Evolutionary conservation across 2,113 vertebrate species (phyloP).

Genomic region (Sprattus sprattus): DNA sequence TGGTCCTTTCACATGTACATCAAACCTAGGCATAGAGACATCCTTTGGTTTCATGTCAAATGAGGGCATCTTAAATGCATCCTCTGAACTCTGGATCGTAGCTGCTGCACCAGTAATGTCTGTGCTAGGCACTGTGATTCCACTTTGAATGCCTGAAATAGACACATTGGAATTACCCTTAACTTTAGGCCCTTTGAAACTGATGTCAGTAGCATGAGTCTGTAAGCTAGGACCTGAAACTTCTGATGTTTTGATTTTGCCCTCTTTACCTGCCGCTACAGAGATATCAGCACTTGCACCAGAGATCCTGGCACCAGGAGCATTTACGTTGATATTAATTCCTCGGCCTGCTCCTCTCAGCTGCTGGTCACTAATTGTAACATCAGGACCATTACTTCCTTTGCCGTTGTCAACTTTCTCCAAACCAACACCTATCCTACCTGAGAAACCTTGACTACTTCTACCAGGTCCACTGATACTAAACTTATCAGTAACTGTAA

Average conservation of each 20-base stretch:
- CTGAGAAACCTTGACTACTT: slow-evolving; percentile 43
- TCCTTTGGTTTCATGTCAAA: no score
- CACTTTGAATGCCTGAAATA: not conserved
- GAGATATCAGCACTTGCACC: slow-evolving; percentile 13
- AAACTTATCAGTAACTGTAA: slow-evolving; percentile 27
- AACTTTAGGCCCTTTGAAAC: not conserved
- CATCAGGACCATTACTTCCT: slow-evolving; percentile 43
- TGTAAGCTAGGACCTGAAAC: not conserved
- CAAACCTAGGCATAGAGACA: no score
- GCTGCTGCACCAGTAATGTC: slow-evolving; percentile 4
- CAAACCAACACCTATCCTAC: slow-evolving; percentile 43
- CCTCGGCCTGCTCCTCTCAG: slow-evolving; percentile 39
- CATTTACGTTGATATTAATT: slow-evolving; percentile 24
- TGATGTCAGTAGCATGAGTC: slow-evolving; percentile 10
- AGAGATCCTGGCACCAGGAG: slow-evolving; percentile 32
- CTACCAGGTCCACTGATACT: slow-evolving; percentile 20
- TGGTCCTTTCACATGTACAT: no score
- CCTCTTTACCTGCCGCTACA: slow-evolving; percentile 3
- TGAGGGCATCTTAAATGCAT: no score
- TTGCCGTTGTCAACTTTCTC: slow-evolving; percentile 30
- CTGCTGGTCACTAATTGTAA: slow-evolving; percentile 46
- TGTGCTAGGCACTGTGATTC: slow-evolving; percentile 31
- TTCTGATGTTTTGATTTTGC: not conserved
- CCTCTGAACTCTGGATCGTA: no score
- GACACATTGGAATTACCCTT: not conserved